A percentile compares a stretch with the other conserved stretches of the same genome.
Conservation (phyloP, 2,113 vertebrate genomes). For the Gallinago paraguaiae region DNA sequence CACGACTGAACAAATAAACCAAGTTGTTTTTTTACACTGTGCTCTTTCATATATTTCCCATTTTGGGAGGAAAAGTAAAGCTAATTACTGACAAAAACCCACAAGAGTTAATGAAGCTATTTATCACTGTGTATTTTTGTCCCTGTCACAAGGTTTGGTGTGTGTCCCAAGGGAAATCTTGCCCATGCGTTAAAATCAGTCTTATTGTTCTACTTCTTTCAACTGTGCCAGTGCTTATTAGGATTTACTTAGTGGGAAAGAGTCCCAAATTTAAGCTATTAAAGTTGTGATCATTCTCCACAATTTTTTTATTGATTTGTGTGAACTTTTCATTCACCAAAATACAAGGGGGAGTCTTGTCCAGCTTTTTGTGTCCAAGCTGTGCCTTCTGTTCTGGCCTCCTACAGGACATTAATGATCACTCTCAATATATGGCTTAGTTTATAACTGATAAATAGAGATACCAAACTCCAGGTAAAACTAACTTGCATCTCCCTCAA, state of each 20-base stretch:
- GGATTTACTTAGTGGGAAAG: background rate
- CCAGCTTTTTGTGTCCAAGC: background rate
- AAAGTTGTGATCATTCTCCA: background rate
- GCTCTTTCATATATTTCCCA: background rate
- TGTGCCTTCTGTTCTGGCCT: background rate
- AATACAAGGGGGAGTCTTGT: background rate
- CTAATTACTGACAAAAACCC: background rate
- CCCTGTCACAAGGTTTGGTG: background rate
- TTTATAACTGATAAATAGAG: background rate
- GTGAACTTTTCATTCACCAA: background rate
- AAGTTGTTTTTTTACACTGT: background rate
- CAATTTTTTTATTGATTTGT: background rate
- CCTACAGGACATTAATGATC: background rate
- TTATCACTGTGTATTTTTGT: slow-evolving; percentile 11
- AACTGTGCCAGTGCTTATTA: background rate
- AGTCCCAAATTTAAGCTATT: background rate
- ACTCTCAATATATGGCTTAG: background rate
- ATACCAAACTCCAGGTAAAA: background rate
- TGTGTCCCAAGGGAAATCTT: background rate
- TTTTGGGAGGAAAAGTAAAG: background rate
- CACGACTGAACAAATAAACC: background rate
- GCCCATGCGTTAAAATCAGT: background rate
- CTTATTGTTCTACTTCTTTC: slow-evolving; percentile 19
- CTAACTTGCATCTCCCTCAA: background rate
- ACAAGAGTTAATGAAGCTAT: slow-evolving; percentile 14